Evolutionary conservation across 2,797 vertebrate genomes (phyloP), one percentile per base, ranked within the genome.

Genomic region (Chromobotia macracanthus): DNA sequence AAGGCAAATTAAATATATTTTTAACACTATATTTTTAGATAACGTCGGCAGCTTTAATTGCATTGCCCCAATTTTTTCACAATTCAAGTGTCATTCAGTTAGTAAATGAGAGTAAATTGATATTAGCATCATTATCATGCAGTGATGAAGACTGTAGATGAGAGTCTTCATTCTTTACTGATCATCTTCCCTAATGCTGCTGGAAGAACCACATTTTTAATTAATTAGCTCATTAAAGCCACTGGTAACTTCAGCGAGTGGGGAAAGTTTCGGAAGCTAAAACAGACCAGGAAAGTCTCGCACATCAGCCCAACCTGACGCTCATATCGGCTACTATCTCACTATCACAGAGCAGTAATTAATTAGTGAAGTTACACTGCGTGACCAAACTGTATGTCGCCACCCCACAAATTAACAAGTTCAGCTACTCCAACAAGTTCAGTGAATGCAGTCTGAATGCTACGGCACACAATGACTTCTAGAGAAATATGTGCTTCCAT

Each of bases 211-310:
- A 35, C 38, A 74, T 75, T 35, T 68, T 82, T 75, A 74, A 79
- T 82, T 50, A 63, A 79, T 78, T 56, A 68, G 15, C 15, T 55
- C 12, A 68, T 82, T 73, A 78, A 65, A 77, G 23, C 60, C 63
- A 53, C 68, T 48, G 35, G 48, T 67, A 64, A 69, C 56, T 78
- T 55, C 21, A 61, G 19, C 48, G 50, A 38, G 67, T 67, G 61
- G 44, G 41, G 18, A 68, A 23, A 75, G 44, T 56, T 38, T 3
- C 3, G 7, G 18, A 82, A 71, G 77, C 60, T 19, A 41, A 79
- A 21, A 64, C 6, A 61, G 10, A 61, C n/a, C 16, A 38, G 48
- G 12, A 61, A 77, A 50, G 66, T 61, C 9, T 38, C 35, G 18
- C 53, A 35, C 7, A 67, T 67, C n/a, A 63, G 16, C 16, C 35